Evolutionary conservation across 2,113 vertebrate species (phyloP).

Genomic region (Nycticorax nycticorax): DNA sequence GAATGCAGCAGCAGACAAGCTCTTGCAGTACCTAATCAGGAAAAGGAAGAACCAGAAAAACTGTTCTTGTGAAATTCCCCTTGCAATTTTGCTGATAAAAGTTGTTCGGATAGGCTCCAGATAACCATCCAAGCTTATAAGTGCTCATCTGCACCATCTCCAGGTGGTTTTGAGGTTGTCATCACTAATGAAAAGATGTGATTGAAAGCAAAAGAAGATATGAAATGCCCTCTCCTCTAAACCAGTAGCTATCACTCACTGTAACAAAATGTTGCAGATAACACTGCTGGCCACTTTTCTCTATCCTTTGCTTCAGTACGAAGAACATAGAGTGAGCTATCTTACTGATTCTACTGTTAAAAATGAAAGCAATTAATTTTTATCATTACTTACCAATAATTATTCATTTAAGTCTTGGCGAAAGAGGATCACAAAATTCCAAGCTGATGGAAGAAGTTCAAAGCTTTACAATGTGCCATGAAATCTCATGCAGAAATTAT

Average conservation of each 20-base stretch:
- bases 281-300: not conserved
- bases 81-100: conserved; percentile 22
- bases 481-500: conserved; percentile 23
- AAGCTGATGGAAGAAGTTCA: not conserved
- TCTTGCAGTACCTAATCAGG: not conserved
- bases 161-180: conserved; percentile 44
- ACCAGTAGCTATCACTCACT: conserved; percentile 1
- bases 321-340: not conserved
- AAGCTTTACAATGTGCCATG: not conserved
- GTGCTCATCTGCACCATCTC: conserved; percentile 47
- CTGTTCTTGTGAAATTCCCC: conserved; percentile 7
- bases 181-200: conserved; percentile 49
- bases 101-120: conserved; percentile 47
- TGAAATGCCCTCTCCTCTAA: conserved; percentile 23
- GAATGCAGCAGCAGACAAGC: not conserved
- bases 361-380: not conserved
- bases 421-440: not conserved
- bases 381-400: not conserved
- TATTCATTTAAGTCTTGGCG: not conserved
- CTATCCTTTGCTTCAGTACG: not conserved
- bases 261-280: conserved; percentile 25
- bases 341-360: not conserved
- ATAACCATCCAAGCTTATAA: conserved; percentile 43
- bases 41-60: not conserved
- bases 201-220: conserved; percentile 28